Conservation (phyloP, 2,113 vertebrate species). For the Actinemys pallida region DNA sequence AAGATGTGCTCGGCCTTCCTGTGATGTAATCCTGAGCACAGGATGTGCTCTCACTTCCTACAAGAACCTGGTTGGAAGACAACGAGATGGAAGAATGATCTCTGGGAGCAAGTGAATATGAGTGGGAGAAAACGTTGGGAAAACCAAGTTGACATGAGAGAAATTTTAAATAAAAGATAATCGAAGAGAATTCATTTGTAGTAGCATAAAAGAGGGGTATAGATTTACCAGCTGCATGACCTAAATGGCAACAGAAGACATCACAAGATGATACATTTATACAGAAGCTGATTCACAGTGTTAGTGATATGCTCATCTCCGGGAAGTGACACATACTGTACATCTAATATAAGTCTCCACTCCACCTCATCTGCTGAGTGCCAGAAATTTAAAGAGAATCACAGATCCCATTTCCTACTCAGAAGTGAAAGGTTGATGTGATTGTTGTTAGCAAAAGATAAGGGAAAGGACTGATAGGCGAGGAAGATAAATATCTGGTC, state of each 20-base stretch:
- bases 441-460: background rate
- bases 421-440: background rate
- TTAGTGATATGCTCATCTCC: background rate
- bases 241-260: background rate
- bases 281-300: background rate
- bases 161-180: background rate
- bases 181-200: background rate
- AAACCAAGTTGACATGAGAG: background rate
- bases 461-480: conserved; percentile 13
- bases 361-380: conserved; percentile 25
- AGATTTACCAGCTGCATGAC: conserved; percentile 11
- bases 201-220: background rate
- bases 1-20: too few species aligned
- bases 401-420: background rate
- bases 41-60: background rate
- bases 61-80: background rate
- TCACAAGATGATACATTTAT: background rate
- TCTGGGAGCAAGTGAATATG: conserved; percentile 12
- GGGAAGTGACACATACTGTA: conserved; percentile 12
- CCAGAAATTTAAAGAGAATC: background rate
- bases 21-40: background rate
- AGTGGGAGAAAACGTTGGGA: conserved; percentile 10
- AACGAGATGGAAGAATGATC: conserved; percentile 24
- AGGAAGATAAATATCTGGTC: conserved; percentile 27
- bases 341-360: background rate